Evolutionary conservation across 2,797 vertebrate species (phyloP), one percentile per base, ranked within the genome.

Genomic region (Paedocypris micromegethes): DNA sequence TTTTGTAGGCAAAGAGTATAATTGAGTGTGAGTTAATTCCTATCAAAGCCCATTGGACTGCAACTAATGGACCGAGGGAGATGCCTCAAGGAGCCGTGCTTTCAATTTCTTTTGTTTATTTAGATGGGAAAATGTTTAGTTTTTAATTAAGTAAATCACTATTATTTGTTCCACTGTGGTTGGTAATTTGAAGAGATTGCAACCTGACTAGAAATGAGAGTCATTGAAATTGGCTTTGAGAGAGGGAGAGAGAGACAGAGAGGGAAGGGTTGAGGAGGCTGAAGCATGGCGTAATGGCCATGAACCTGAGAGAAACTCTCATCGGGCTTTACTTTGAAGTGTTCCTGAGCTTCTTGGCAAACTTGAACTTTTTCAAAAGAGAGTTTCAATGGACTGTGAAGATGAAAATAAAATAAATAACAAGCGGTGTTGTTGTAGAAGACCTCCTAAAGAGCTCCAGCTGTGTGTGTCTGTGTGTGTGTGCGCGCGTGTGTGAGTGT

Each of bases 81-180:
- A 84, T 82, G 85, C 80, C 77, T 85, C 80, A 82, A 82, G 86
- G 82, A 86, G 82, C 81, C 77, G 80, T 72, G 71, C 82, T 77
- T 85, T 83, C 80, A 80, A 81, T 84, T 88, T 79, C 86, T 86
- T 88, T 83, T 76, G 86, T 84, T 86, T 85, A 79, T 85, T 86
- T 83, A 84, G 80, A 86, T 83, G 83, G 86, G 80, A 87, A 86
- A 86, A 86, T 86, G 84, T 87, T 88, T 87, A 76, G 80, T 88
- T 91, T 90, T 90, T 85, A 89, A 87, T 89, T 86, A 88, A 85
- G 83, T 78, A 84, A 87, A 89, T 88, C 84, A 82, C 84, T 85
- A 81, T 88, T 85, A 86, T 89, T 89, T 85, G 85, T 86, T 87
- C 82, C 85, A 82, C 78, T 79, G 72, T 75, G 80, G 79, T 81